Conservation (phyloP, 2,888 invertebrate genomes). For the Hydrotaea diabolus region DNA sequence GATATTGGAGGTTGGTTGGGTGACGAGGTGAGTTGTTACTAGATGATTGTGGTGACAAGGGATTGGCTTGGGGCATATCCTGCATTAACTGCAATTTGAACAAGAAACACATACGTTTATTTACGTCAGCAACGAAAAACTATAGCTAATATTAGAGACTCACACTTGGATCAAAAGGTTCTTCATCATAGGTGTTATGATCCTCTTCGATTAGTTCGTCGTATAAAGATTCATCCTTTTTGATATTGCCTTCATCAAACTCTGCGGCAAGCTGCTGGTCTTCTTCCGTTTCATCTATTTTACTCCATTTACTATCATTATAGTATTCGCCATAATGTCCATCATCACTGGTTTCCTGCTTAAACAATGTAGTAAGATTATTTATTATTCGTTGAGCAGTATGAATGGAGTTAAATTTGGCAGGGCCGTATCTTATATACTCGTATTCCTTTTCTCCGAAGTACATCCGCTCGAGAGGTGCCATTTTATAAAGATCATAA, state of each 20-base stretch:
- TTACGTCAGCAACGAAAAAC: neutral
- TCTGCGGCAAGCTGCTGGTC: constrained; percentile 50
- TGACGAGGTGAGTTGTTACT: constrained; percentile 52
- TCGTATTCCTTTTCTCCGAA: too few relatives aligned
- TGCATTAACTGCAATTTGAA: constrained; percentile 54
- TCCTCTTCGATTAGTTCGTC: constrained; percentile 71
- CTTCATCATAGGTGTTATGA: constrained; percentile 66
- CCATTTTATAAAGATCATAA: too few relatives aligned
- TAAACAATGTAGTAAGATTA: neutral
- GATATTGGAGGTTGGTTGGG: constrained; percentile 26
- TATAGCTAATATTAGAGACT: neutral
- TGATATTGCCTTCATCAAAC: constrained; percentile 64
- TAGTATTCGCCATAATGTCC: constrained; percentile 62
- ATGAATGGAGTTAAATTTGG: too few relatives aligned
- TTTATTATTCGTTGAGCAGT: too few relatives aligned
- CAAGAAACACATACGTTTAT: neutral
- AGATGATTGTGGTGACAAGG: constrained; percentile 69
- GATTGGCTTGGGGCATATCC: constrained; percentile 67
- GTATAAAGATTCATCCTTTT: constrained; percentile 68
- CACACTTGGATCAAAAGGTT: constrained; percentile 69
- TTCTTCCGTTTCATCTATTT: constrained; percentile 62
- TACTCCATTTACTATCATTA: constrained; percentile 64
- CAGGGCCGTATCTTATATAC: too few relatives aligned
- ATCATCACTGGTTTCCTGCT: constrained; percentile 63
- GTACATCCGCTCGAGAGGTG: too few relatives aligned